A percentile compares a stretch with the other conserved stretches of the same genome.
Evolutionary conservation across 2,113 vertebrate genomes (phyloP).

Genomic region (Bufo gargarizans): DNA sequence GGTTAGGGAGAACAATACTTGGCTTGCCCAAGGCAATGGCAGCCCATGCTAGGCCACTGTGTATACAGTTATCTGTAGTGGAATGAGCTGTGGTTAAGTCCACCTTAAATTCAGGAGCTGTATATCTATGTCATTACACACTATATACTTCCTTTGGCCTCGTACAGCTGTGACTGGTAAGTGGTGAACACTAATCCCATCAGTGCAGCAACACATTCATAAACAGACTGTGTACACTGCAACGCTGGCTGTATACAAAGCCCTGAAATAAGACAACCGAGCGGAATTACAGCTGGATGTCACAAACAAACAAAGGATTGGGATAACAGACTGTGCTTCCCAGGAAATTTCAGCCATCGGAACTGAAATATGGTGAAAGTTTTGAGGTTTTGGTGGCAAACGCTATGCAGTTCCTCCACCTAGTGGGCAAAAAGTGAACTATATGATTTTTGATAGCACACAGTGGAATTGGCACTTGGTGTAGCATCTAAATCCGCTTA

Average conservation of each 20-base stretch:
- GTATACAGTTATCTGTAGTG: no score
- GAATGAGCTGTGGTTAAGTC: no score
- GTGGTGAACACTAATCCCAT: slow-evolving; percentile 26
- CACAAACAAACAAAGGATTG: slow-evolving; percentile 47
- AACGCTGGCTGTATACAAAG: slow-evolving; percentile 46
- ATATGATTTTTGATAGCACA: not conserved
- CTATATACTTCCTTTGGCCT: not conserved
- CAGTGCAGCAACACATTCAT: slow-evolving; percentile 25
- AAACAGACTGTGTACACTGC: slow-evolving; percentile 57
- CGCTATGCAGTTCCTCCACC: slow-evolving; percentile 24
- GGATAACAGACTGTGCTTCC: slow-evolving; percentile 13
- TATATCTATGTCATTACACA: not conserved
- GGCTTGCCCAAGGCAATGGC: no score
- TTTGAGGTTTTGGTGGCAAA: not conserved
- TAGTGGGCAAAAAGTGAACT: not conserved
- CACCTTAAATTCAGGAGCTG: not conserved
- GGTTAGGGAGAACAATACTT: no score
- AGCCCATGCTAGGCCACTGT: no score
- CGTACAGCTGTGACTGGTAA: not conserved
- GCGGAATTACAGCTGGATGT: slow-evolving; percentile 56
- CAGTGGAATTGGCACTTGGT: not conserved
- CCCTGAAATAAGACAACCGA: slow-evolving; percentile 55
- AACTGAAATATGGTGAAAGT: not conserved
- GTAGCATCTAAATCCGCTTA: not conserved
- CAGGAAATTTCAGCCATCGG: not conserved